Evolutionary conservation across 2,797 vertebrate species (phyloP).

Genomic region (Mormyrops boulengeri): DNA sequence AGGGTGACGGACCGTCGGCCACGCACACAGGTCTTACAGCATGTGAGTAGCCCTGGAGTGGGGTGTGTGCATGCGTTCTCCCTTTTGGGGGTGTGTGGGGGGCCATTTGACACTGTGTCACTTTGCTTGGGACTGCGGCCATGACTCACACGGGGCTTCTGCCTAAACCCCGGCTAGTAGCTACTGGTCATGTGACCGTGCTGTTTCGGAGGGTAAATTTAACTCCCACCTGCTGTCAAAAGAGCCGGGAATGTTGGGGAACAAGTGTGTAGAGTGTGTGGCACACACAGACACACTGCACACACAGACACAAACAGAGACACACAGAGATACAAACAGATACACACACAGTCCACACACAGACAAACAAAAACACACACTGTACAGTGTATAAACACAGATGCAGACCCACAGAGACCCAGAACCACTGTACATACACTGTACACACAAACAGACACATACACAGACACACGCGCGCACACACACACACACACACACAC

Average conservation of each 20-base stretch:
- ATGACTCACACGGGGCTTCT: neutral
- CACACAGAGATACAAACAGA: neutral
- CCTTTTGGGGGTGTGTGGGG: neutral
- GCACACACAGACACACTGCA: neutral
- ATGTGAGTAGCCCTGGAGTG: constrained; percentile 53
- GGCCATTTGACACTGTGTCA: neutral
- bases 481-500: neutral
- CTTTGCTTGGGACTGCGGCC: neutral
- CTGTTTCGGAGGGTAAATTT: constrained; percentile 4
- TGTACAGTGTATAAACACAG: neutral
- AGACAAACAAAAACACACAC: neutral
- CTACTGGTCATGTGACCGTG: neutral
- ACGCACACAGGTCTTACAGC: constrained; percentile 69
- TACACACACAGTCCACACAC: neutral
- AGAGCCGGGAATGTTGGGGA: neutral
- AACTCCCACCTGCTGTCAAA: constrained; percentile 6
- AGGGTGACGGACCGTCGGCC: constrained; percentile 72
- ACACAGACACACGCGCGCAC: neutral
- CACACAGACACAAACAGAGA: neutral
- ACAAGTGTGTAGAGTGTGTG: neutral
- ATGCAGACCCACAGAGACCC: neutral
- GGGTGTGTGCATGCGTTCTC: neutral
- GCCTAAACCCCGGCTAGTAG: neutral
- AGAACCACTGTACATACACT: neutral
- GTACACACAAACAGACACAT: neutral